A percentile compares a stretch with the other conserved stretches of the same genome.
phyloP scores from a whole-genome alignment of 2,113 vertebrate genomes.

The Emberiza fucata region DNA sequence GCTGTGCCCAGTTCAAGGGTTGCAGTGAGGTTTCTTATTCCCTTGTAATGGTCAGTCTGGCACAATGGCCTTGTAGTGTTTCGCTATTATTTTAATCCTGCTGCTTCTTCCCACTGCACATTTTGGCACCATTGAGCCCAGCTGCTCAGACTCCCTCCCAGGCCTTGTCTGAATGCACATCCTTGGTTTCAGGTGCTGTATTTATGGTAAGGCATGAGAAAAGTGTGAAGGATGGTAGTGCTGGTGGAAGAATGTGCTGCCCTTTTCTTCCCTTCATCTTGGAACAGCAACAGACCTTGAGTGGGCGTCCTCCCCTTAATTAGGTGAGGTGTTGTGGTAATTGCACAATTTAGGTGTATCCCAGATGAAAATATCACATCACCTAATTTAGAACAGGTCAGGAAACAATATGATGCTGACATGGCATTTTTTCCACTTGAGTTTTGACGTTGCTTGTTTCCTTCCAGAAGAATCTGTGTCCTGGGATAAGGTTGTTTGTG shows the following conservation, averaged over 20 bases:
- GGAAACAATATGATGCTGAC: slow-evolving; percentile 40
- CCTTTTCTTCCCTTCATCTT: neutral
- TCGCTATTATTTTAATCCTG: neutral
- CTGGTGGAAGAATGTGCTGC: neutral
- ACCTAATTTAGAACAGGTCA: slow-evolving; percentile 31
- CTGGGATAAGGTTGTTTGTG: slow-evolving; percentile 12
- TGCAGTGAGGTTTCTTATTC: neutral
- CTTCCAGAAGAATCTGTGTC: neutral
- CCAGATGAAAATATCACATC: neutral
- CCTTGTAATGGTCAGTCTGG: neutral
- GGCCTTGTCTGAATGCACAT: neutral
- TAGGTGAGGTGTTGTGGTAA: neutral
- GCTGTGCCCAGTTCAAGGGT: neutral
- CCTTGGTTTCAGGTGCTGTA: neutral
- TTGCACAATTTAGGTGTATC: slow-evolving; percentile 11
- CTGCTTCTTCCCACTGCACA: neutral
- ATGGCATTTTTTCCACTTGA: neutral
- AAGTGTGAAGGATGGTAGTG: neutral
- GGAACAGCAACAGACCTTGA: neutral
- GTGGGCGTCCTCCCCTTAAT: slow-evolving; percentile 2
- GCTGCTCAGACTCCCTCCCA: neutral
- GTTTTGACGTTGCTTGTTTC: slow-evolving; percentile 19
- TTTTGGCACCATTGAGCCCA: neutral
- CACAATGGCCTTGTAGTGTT: neutral
- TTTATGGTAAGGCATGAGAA: neutral